A percentile compares a stretch with the other conserved stretches of the same genome.
Conservation (phyloP, 2,113 vertebrate genomes). For the Eudyptes chrysolophus region DNA sequence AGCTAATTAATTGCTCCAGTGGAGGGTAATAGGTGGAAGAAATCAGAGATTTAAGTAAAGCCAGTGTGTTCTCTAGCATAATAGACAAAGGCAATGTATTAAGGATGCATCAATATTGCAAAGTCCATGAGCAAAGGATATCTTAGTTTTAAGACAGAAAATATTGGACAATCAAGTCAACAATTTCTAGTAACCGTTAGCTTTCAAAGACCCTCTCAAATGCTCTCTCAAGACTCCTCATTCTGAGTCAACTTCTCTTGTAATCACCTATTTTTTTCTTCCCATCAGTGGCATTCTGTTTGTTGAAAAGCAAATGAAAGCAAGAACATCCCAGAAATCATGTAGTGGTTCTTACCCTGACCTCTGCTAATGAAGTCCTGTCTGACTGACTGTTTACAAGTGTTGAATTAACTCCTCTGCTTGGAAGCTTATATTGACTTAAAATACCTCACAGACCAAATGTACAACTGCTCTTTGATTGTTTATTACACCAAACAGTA, state of each 20-base stretch:
- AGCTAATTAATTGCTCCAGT: not conserved
- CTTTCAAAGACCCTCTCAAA: not conserved
- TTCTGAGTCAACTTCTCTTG: not conserved
- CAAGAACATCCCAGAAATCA: not conserved
- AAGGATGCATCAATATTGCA: not conserved
- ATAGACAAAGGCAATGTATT: not conserved
- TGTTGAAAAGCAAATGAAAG: not conserved
- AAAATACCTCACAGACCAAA: not conserved
- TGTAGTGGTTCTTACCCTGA: not conserved
- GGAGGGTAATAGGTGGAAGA: not conserved
- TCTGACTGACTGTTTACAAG: not conserved
- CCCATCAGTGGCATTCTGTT: not conserved
- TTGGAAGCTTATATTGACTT: not conserved
- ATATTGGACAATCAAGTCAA: not conserved
- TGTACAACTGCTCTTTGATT: not conserved
- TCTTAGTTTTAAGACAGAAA: not conserved
- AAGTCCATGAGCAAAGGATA: not conserved
- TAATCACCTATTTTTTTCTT: not conserved
- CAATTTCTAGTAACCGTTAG: not conserved
- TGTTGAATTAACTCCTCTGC: not conserved
- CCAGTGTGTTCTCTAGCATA: not conserved
- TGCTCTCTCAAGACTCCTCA: not conserved
- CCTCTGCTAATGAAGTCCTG: not conserved
- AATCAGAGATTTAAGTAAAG: conserved; percentile 1
- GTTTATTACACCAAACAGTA: not conserved